Conservation (phyloP, 2,888 invertebrate genomes). For the Agriopis aurantiaria region DNA sequence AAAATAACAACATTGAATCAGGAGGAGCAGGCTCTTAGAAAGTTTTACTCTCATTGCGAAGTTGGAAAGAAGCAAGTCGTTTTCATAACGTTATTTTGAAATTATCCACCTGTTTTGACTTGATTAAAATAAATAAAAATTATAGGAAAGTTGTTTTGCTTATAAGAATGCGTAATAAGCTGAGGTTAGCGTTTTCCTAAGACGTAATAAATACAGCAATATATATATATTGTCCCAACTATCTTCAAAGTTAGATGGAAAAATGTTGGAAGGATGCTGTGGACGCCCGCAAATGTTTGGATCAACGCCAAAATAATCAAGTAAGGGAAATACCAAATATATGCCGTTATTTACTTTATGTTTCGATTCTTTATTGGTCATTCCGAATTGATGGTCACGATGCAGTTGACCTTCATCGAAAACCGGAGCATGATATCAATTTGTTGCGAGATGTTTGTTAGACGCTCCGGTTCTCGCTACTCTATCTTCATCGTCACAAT, state of each 20-base stretch:
- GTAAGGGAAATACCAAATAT: conserved; percentile 66
- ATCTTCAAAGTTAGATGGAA: conserved; percentile 59
- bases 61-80: conserved; percentile 39
- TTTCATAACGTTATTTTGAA: conserved; percentile 37
- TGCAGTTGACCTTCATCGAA: conserved; percentile 67
- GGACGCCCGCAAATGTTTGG: conserved; percentile 67
- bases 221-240: conserved; percentile 61
- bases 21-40: conserved; percentile 38
- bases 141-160: conserved; percentile 3
- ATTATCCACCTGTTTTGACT: conserved; percentile 23
- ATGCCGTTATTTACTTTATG: conserved; percentile 70
- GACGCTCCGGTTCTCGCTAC: conserved; percentile 29
- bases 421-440: conserved; percentile 58
- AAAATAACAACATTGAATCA: conserved; percentile 46
- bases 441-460: conserved; percentile 44
- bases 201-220: conserved; percentile 54
- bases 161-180: conserved; percentile 13
- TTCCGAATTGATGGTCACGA: conserved; percentile 57
- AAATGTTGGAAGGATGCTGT: conserved; percentile 53
- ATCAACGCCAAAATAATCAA: conserved; percentile 77
- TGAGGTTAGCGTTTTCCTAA: conserved; percentile 31
- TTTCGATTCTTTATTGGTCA: conserved; percentile 65
- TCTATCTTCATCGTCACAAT: conserved; percentile 31
- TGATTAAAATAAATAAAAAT: conserved; percentile 35
- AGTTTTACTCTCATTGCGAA: conserved; percentile 39